Evolutionary conservation across 2,113 vertebrate species (phyloP).

Genomic region (Loxodonta africana): DNA sequence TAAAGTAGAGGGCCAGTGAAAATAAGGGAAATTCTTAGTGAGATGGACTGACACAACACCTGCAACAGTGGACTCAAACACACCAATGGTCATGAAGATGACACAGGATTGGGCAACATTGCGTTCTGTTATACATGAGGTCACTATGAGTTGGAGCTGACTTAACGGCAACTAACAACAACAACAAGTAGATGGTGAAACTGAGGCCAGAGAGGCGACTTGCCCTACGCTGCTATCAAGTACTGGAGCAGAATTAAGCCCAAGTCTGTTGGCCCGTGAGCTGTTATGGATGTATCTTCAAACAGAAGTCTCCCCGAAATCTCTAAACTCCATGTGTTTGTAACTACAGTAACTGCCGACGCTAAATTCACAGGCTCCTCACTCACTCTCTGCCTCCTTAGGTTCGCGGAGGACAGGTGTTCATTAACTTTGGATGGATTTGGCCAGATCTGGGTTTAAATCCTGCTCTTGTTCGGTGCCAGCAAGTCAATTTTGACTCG

Average conservation of each 20-base stretch:
- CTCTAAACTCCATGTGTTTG: fast-evolving
- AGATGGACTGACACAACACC: neutral
- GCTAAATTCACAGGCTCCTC: neutral
- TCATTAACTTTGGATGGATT: neutral
- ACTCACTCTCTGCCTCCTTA: fast-evolving
- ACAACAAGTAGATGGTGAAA: neutral
- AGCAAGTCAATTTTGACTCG: too few species aligned
- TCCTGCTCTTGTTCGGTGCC: neutral
- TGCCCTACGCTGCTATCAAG: neutral
- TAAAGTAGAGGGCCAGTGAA: neutral
- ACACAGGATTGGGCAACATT: neutral
- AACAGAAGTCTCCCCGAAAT: neutral
- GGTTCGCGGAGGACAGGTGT: too few species aligned
- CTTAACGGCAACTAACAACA: too few species aligned
- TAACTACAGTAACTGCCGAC: too few species aligned
- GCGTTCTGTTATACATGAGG: too few species aligned
- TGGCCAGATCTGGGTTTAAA: neutral
- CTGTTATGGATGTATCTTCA: neutral
- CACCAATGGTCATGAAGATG: neutral
- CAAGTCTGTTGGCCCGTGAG: neutral
- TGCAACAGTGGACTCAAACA: neutral
- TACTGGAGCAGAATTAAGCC: neutral
- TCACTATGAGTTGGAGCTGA: too few species aligned
- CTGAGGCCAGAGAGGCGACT: neutral
- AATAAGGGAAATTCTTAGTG: neutral